Evolutionary conservation across 2,797 vertebrate genomes (phyloP).

Genomic region (Sebastes taczanowskii): DNA sequence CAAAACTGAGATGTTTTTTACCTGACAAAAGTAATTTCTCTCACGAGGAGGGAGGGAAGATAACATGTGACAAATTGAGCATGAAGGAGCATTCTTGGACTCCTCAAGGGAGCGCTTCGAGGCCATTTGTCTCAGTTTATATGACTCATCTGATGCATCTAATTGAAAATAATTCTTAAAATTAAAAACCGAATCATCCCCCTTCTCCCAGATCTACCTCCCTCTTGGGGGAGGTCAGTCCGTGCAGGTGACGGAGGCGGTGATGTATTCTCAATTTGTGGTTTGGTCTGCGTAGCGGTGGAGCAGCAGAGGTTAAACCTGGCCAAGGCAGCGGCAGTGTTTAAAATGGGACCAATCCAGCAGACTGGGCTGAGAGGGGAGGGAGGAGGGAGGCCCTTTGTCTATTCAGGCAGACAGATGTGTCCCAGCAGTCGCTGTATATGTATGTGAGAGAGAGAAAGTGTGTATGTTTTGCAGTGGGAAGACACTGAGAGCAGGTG

Average conservation of each 20-base stretch:
- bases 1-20: constrained; percentile 5
- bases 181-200: constrained; percentile 34
- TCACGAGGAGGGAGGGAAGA: constrained; percentile 4
- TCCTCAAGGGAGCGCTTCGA: not conserved
- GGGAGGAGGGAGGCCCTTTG: constrained; percentile 27
- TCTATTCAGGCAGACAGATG: constrained; percentile 63
- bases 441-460: not conserved
- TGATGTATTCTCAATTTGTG: constrained; percentile 19
- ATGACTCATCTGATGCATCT: constrained; percentile 9
- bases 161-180: constrained; percentile 24
- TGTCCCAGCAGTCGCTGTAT: constrained; percentile 44
- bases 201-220: not conserved
- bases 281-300: constrained; percentile 4
- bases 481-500: constrained; percentile 76
- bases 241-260: constrained; percentile 37
- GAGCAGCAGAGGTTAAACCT: constrained; percentile 41
- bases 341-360: constrained; percentile 73
- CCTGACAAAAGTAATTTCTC: constrained; percentile 11
- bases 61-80: constrained; percentile 17
- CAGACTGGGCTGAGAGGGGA: constrained; percentile 49
- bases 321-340: constrained; percentile 55
- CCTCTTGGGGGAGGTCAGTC: not conserved
- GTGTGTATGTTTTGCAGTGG: constrained; percentile 33
- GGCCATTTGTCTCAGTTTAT: constrained; percentile 15
- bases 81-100: constrained; percentile 28